Base-by-base conservation (phyloP, 1,140 invertebrate genomes). In the Brachionus calyciflorus region DNA sequence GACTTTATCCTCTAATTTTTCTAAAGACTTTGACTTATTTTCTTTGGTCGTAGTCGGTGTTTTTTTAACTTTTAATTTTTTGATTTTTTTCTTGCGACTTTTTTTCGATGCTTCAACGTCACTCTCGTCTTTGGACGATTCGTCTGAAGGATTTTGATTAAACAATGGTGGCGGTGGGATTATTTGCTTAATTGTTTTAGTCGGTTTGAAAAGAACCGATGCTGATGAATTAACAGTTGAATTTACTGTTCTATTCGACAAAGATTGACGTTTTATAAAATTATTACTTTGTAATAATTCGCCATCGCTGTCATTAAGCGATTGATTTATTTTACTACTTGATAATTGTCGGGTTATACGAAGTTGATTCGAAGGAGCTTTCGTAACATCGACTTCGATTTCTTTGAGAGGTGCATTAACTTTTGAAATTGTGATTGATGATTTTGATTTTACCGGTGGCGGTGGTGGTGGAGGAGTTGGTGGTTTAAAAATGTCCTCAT, bases 371-470 rank as follows among this genome's bases (percentile, higher is more conserved):
- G 55, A 21, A 3, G n/a, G n/a, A 3, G 19, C 10, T 33, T 60
- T 60, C 4, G 55, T 37, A 26, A 60, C 33, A n/a, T 60, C 55
- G 55, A 60, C 30, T 0, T 19, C 6, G 37, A 60, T 60, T 9
- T 60, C 55, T 33, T 17, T 17, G 3, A 60, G n/a, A 17, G 55
- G 55, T 28, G 33, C 55, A 17, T 28, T 33, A 37, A 19, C 37
- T 24, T 65, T 65, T 1, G 60, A 44, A 21, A 65, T 44, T 65
- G 60, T 65, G 0, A 65, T 65, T 14, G 60, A 65, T 14, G 60
- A 65, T 10, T 41, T 10, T 4, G 0, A 12, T 65, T 37, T 33
- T 4, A 3, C 14, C 1, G 14, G 26, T 3, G 33, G 28, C 19
- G 10, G 14, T 19, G 9, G 12, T 60, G 55, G n/a, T 14, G 55